Conservation (phyloP, 2,888 invertebrate species). For the Eristalis pertinax region DNA sequence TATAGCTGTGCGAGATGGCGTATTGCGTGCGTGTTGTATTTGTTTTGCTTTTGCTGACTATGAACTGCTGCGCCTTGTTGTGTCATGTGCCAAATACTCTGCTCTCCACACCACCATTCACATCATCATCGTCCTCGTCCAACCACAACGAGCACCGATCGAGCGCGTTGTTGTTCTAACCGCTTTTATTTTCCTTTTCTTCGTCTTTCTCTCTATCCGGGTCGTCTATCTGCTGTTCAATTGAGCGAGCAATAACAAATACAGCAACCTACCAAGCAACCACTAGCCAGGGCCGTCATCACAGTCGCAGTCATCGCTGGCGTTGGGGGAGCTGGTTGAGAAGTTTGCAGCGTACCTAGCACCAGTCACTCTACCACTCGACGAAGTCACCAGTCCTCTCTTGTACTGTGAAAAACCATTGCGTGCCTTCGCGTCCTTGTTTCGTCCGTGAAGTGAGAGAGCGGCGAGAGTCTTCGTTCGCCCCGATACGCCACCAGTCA, state of each 20-base stretch:
- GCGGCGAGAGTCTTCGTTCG: slow-evolving; percentile 23
- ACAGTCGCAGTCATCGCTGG: slow-evolving; percentile 10
- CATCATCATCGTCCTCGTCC: not conserved
- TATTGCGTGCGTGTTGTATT: slow-evolving; percentile 62
- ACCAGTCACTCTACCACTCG: slow-evolving; percentile 5
- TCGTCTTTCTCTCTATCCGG: slow-evolving; percentile 51
- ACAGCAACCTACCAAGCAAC: slow-evolving; percentile 13
- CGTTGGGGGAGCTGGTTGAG: slow-evolving; percentile 3
- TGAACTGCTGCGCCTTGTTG: slow-evolving; percentile 65
- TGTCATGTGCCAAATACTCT: slow-evolving; percentile 65
- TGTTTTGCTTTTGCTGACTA: slow-evolving; percentile 44
- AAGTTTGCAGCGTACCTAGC: slow-evolving; percentile 20
- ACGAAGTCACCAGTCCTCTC: slow-evolving; percentile 8
- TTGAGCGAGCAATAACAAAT: slow-evolving; percentile 27
- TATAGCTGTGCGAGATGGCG: slow-evolving; percentile 16
- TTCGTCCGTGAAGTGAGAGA: slow-evolving; percentile 53
- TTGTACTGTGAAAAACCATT: slow-evolving; percentile 40
- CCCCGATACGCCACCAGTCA: not conserved
- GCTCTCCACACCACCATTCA: not conserved
- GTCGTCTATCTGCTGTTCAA: slow-evolving; percentile 57
- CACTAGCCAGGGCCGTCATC: slow-evolving; percentile 15
- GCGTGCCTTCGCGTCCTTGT: slow-evolving; percentile 66
- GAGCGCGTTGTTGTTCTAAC: slow-evolving; percentile 59
- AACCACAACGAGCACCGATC: slow-evolving; percentile 53
- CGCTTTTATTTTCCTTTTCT: slow-evolving; percentile 37